Conservation (phyloP, 2,113 vertebrate genomes). For the Bufo gargarizans region DNA sequence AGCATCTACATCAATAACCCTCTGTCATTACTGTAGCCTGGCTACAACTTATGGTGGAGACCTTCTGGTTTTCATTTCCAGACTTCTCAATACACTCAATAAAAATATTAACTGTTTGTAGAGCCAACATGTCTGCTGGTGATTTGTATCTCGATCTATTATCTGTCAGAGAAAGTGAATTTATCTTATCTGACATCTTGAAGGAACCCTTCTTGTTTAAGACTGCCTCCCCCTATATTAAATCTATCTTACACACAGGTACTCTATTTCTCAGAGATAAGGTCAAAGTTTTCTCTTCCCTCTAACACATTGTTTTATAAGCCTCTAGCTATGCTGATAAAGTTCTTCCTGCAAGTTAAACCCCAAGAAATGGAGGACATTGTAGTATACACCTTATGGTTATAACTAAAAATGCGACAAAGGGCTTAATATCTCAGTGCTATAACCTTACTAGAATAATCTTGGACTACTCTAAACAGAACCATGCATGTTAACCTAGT, state of each 20-base stretch:
- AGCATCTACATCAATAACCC: slow-evolving; percentile 43
- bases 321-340: too few relatives aligned
- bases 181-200: neutral
- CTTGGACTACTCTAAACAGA: too few relatives aligned
- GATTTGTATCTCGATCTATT: slow-evolving; percentile 35
- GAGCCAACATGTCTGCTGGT: slow-evolving; percentile 38
- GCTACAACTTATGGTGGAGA: slow-evolving; percentile 29
- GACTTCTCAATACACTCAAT: slow-evolving; percentile 23
- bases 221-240: neutral
- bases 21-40: slow-evolving; percentile 31
- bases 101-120: slow-evolving; percentile 35
- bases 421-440: too few relatives aligned
- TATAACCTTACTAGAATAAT: too few relatives aligned
- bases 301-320: too few relatives aligned
- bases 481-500: too few relatives aligned
- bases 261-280: too few relatives aligned
- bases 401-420: too few relatives aligned
- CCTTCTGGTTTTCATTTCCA: slow-evolving; percentile 49
- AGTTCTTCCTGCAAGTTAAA: too few relatives aligned
- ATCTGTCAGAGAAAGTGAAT: slow-evolving; percentile 21
- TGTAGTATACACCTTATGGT: too few relatives aligned
- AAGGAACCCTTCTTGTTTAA: neutral
- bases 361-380: too few relatives aligned
- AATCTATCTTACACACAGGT: neutral
- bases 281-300: too few relatives aligned